Evolutionary conservation across 2,113 vertebrate species (phyloP).

Genomic region (Sphaerodactylus townsendi): DNA sequence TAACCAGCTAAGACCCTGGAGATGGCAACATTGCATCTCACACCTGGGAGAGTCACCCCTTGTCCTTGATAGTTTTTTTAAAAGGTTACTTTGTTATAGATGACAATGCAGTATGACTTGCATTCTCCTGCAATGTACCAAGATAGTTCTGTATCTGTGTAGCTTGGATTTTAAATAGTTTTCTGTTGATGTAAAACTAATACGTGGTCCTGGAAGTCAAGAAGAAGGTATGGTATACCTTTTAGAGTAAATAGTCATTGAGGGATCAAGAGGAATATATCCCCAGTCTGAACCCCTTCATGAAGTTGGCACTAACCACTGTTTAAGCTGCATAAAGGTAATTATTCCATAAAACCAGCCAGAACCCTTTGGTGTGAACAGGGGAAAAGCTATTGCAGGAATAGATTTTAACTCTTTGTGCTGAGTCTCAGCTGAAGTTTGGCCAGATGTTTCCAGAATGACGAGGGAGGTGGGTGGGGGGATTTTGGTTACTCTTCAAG

Average conservation of each 20-base stretch:
- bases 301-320: background rate
- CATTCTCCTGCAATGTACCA: background rate
- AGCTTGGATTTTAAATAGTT: background rate
- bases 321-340: background rate
- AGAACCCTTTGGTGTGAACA: too few relatives aligned
- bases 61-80: background rate
- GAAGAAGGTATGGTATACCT: constrained; percentile 32
- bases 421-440: background rate
- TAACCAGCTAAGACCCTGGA: background rate
- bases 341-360: background rate
- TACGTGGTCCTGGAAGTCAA: constrained; percentile 13
- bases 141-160: background rate
- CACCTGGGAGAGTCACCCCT: background rate
- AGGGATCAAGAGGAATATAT: background rate
- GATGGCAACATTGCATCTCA: background rate
- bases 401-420: background rate
- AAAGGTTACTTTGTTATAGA: background rate
- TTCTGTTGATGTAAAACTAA: constrained; percentile 46
- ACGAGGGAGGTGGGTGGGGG: background rate
- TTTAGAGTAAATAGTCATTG: constrained; percentile 46
- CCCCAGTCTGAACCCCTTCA: background rate
- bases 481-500: background rate
- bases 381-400: background rate
- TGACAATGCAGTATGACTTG: background rate
- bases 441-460: background rate